Percentiles rank a stretch among this genome's conserved stretches.
Conservation (phyloP, 2,888 invertebrate genomes). For the Druceiella hillmani region DNA sequence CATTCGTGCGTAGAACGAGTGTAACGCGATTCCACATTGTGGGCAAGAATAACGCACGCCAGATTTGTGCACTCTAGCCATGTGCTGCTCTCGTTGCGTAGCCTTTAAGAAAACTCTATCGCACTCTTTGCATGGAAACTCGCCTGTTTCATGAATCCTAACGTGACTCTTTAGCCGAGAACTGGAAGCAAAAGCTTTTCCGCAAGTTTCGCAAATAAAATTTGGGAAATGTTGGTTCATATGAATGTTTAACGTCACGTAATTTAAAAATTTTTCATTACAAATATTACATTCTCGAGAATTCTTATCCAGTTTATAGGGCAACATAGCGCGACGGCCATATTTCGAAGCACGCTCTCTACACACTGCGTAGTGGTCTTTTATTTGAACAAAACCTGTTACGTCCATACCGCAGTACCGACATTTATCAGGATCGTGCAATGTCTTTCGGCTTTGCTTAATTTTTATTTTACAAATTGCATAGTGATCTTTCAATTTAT, state of each 20-base stretch:
- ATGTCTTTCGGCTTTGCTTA: too few relatives aligned
- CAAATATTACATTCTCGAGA: too few relatives aligned
- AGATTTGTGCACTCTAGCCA: conserved; percentile 43
- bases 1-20: conserved; percentile 43
- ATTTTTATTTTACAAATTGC: too few relatives aligned
- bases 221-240: conserved; percentile 50
- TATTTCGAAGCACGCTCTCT: too few relatives aligned
- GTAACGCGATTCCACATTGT: conserved; percentile 37
- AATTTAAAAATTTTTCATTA: conserved; percentile 39
- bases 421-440: too few relatives aligned
- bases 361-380: too few relatives aligned
- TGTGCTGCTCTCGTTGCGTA: conserved; percentile 43
- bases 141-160: conserved; percentile 47
- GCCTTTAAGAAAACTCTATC: conserved; percentile 37
- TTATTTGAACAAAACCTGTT: too few relatives aligned
- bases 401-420: too few relatives aligned
- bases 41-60: conserved; percentile 43
- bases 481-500: conserved; percentile 34
- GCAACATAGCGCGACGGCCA: too few relatives aligned
- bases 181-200: conserved; percentile 50
- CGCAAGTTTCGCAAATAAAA: conserved; percentile 48
- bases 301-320: too few relatives aligned
- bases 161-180: conserved; percentile 46
- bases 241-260: conserved; percentile 43
- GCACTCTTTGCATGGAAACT: conserved; percentile 41